Base-by-base conservation (phyloP, 2,797 vertebrate species). In the Pempheris klunzingeri region DNA sequence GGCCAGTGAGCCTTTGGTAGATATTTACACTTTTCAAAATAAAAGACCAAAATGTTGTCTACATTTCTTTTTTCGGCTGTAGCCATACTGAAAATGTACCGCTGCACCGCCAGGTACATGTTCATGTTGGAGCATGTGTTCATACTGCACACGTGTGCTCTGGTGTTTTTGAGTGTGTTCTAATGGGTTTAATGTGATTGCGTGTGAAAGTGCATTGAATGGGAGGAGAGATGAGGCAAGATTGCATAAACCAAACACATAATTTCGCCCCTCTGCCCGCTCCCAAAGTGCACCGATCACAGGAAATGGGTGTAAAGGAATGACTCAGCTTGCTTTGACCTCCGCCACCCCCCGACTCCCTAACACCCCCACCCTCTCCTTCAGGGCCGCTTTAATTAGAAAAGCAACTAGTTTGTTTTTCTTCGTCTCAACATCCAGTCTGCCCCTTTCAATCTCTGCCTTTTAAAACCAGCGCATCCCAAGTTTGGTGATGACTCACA, bases 241-340 rank as follows among this genome's bases (percentile, higher is more conserved):
- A 57, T 47, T 88, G 59, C 80, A 84, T 78, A 80, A 89, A 84
- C 58, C 64, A 63, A 71, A 74, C 74, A 82, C 74, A 81, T 66
- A 67, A 85, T 79, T 80, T 83, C 69, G 69, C 54, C 24, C 49
- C 55, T 52, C 52, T 69, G 77, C 65, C 81, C 47, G 34, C 71
- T 89, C 84, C 85, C 78, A 85, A 83, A 88, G 61, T 83, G 79
- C 70, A 76, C 78, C 47, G 26, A 78, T 89, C 74, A 63, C 87
- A 93, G 93, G 90, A 94, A 93, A 88, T 90, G 89, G 88, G 88
- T 85, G 90, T 91, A 81, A 80, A 86, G 60, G 77, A 76, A 87
- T 94, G 94, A 93, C 79, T 94, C 90, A 93, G 85, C 86, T 36
- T 20, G 70, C 64, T 81, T 64, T 87, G 80, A 90, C 90, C 89